phyloP scores from a whole-genome alignment of 1,140 invertebrate species.

The Marisa cornuarietis region DNA sequence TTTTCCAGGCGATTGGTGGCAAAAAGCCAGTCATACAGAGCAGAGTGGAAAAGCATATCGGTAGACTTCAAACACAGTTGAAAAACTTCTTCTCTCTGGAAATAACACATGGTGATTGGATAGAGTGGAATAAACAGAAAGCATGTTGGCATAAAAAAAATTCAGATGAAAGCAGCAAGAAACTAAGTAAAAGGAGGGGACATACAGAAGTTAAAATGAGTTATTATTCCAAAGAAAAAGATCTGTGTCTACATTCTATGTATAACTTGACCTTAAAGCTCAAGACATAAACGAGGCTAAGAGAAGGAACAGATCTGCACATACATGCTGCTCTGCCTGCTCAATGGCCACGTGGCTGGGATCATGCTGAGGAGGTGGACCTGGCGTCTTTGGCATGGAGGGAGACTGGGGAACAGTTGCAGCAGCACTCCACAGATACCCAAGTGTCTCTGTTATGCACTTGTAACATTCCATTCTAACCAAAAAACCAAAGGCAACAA shows the following conservation, averaged over 20 bases:
- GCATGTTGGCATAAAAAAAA: background rate
- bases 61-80: conserved; percentile 67
- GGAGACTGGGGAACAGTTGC: conserved; percentile 64
- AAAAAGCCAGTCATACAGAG: conserved; percentile 94
- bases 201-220: too few relatives aligned
- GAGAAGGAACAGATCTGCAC: conserved; percentile 15
- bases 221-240: background rate
- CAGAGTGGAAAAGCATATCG: conserved; percentile 90
- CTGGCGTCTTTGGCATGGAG: conserved; percentile 66
- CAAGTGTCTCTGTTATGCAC: conserved; percentile 82
- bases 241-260: background rate
- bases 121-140: too few relatives aligned
- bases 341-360: conserved; percentile 58
- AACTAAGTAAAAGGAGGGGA: background rate
- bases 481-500: too few relatives aligned
- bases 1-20: conserved; percentile 80
- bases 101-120: background rate
- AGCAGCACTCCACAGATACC: conserved; percentile 80
- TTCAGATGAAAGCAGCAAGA: background rate
- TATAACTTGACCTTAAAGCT: background rate
- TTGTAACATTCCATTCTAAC: conserved; percentile 87
- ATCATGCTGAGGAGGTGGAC: conserved; percentile 62
- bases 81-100: conserved; percentile 67
- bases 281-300: background rate
- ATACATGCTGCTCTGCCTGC: conserved; percentile 65